Conservation (phyloP, 2,888 invertebrate genomes). For the Seira musarum region DNA sequence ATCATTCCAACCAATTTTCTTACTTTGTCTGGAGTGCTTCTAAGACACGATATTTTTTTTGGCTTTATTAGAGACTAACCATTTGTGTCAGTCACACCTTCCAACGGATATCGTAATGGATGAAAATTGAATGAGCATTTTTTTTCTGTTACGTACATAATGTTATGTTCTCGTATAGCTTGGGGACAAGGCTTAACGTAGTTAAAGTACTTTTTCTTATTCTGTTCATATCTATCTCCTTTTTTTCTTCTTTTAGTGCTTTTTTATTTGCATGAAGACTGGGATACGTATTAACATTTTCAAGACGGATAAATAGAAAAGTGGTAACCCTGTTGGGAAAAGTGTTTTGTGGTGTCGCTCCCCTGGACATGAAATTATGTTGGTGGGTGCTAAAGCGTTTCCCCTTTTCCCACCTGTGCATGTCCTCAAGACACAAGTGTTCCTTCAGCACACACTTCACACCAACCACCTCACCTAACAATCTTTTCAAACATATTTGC, state of each 20-base stretch:
- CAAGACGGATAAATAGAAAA: slow-evolving; percentile 1
- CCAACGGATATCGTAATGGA: not conserved
- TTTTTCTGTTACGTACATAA: not conserved
- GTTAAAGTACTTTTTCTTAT: too few relatives aligned
- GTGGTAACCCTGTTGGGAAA: not conserved
- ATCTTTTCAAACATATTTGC: too few relatives aligned
- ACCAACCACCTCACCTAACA: not conserved
- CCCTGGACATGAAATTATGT: not conserved
- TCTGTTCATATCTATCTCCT: too few relatives aligned
- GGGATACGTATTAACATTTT: slow-evolving; percentile 7
- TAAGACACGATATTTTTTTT: not conserved
- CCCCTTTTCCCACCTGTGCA: slow-evolving; percentile 4
- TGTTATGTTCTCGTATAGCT: not conserved
- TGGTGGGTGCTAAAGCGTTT: not conserved
- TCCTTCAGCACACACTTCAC: slow-evolving; percentile 5
- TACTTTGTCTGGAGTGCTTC: not conserved
- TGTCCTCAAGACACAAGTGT: slow-evolving; percentile 1
- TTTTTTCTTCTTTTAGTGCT: not conserved
- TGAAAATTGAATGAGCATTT: not conserved
- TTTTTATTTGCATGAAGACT: slow-evolving; percentile 6
- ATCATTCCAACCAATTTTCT: slow-evolving; percentile 7
- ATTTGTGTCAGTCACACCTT: slow-evolving; percentile 9
- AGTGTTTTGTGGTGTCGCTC: slow-evolving; percentile 15
- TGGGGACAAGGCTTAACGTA: too few relatives aligned
- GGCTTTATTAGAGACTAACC: not conserved